Base-by-base conservation (phyloP, 2,797 vertebrate genomes). In the Thripadectes ignobilis region DNA sequence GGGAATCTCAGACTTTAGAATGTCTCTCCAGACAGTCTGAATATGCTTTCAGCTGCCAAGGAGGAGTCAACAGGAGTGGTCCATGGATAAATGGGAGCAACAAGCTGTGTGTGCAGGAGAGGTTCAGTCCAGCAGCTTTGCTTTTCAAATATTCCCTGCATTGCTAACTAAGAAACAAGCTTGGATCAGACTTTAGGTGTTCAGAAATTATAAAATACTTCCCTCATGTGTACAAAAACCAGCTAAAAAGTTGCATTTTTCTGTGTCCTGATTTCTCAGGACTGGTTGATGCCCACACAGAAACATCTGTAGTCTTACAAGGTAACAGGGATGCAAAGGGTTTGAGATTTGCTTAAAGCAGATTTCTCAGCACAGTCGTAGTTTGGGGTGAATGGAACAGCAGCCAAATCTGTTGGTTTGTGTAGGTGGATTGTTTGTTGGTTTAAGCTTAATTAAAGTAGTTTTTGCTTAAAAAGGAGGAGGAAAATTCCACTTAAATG, bases 1-100 rank as follows among this genome's bases (percentile, higher is more conserved):
- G 80, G 69, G 62, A 91, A 92, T 81, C 87, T 91, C 72, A 72
- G 34, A n/a, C 85, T 93, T 93, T 92, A 92, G 89, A 66, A 55
- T 66, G 72, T 88, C 45, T 76, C 63, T 65, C 85, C 83, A 74
- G 89, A 57, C 78, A 52, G 78, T 21, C 79, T 80, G 92, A 72
- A 63, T 55, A 12, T 13, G 9, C 34, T 94, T 59, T 85, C 67
- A 89, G 92, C 94, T 93, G 86, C 94, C 92, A 77, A 87, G 66
- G 82, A 91, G 85, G 30, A 75, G 65, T 83, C 71, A 71, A 5
- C 52, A 30, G 90, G 59, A 85, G 65, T 49, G 87, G 83, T 82
- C 83, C 41, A 5, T 23, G 58, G 80, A 46, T 76, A 82, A 87
- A 86, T 54, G 90, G 55, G 78, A 87, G 71, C 65, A 91, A 15